These are phyloP conservation scores for Unio pictorum DNA, from an alignment of 2,888 invertebrate genomes.

Conservation along the genomic window DNA sequence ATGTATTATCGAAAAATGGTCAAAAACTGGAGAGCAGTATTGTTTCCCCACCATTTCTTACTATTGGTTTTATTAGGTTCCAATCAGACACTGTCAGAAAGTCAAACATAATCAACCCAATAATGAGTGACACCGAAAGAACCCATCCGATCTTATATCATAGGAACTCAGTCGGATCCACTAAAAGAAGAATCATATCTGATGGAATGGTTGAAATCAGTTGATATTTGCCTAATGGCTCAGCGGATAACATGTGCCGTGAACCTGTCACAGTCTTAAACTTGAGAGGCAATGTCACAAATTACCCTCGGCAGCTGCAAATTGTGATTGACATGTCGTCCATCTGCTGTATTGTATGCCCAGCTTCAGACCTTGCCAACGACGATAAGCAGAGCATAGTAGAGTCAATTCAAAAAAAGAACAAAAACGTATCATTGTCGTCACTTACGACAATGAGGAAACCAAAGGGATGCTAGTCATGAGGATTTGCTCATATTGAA, in stretches of 20 bases:
- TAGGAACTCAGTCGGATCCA: conserved; percentile 8
- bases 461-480: too few species aligned
- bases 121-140: conserved; percentile 7
- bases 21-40: conserved; percentile 4
- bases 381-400: too few species aligned
- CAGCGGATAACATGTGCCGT: neutral
- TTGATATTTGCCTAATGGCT: conserved; percentile 5
- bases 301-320: neutral
- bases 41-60: neutral
- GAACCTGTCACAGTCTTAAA: conserved; percentile 4
- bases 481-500: too few species aligned
- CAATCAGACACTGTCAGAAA: conserved; percentile 3
- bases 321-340: neutral
- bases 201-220: conserved; percentile 12
- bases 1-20: neutral
- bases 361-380: neutral
- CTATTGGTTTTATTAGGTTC: conserved; percentile 3
- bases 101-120: conserved; percentile 3
- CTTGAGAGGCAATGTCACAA: conserved; percentile 6
- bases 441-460: too few species aligned
- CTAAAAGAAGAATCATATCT: neutral
- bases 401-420: too few species aligned
- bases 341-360: conserved; percentile 1
- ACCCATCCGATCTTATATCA: conserved; percentile 12
- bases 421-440: too few species aligned